Evolutionary conservation across 2,113 vertebrate genomes (phyloP).

Genomic region (Corythornis madagascariensis): DNA sequence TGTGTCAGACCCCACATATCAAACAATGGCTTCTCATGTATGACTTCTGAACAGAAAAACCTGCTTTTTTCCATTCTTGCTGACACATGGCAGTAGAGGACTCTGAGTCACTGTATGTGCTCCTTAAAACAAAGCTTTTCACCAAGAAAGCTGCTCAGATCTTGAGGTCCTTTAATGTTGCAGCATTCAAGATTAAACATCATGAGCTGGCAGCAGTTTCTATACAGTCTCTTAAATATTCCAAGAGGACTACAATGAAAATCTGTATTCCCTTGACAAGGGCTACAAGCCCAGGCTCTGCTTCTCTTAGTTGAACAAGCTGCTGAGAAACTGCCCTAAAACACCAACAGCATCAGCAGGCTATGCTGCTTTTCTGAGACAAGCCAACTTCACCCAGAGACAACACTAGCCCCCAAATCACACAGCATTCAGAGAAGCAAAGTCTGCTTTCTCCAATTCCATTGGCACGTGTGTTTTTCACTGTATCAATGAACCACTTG

Average conservation of each 20-base stretch:
- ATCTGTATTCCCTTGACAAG: neutral
- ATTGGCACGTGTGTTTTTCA: neutral
- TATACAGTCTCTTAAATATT: neutral
- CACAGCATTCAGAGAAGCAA: neutral
- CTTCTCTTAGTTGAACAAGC: neutral
- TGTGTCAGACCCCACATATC: rapidly evolving
- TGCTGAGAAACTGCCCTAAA: neutral
- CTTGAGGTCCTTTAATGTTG: neutral
- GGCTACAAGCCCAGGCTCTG: neutral
- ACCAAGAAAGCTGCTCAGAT: neutral
- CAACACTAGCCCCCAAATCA: neutral
- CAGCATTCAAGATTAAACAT: neutral
- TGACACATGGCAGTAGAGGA: neutral
- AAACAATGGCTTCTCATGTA: neutral
- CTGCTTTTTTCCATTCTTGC: neutral
- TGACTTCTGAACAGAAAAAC: neutral
- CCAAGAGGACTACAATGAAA: neutral
- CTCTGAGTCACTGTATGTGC: rapidly evolving
- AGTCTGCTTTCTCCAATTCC: neutral
- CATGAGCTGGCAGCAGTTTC: neutral
- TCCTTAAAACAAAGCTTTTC: neutral
- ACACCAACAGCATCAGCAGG: neutral
- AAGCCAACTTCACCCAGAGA: neutral
- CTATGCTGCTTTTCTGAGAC: neutral
- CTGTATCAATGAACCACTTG: neutral